Evolutionary conservation across 1,140 invertebrate species (phyloP), one percentile per base, ranked within the genome.

Genomic region (Oreohelix idahoensis): DNA sequence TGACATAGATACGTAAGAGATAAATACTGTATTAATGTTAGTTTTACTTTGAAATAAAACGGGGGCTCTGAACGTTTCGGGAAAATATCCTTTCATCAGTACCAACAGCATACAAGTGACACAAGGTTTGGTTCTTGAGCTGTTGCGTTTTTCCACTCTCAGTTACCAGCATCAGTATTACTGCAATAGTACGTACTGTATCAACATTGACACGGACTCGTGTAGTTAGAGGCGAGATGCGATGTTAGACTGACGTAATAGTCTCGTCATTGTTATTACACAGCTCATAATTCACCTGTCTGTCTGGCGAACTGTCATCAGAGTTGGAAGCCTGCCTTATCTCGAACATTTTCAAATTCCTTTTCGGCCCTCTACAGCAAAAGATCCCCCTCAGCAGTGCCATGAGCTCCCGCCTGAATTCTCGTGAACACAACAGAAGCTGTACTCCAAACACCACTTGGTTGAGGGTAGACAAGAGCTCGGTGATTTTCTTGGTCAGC

Each of bases 401-500:
- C 23, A 38, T 63, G 0, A 83, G 45, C 66, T 87, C 86, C 36
- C 70, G 36, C 1, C 84, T 39, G 53, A 85, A 85, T 13, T 82
- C 69, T 17, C 35, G 26, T 23, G 82, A 85, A 79, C 81, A 87
- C 36, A 83, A 26, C 23, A 87, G 42, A 26, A 87, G 79, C 26
- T 84, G 69, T 29, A 74, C 70, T 36, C 84, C 84, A 70, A 87
- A 74, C 39, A 84, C 20, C 15, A 80, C 79, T 35, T 81, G 80
- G 77, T 85, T 87, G 26, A 81, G 53, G 39, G 45, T 71, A 23
- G 86, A 84, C 13, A 87, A 70, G 26, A 84, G 42, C 53, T 85
- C 84, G 20, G 80, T 87, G 66, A 87, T 84, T 53, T 84, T 87
- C 69, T 87, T 87, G n/a, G 83, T 83, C 32, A 87, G 83, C 42